Percentiles rank a stretch among this genome's conserved stretches.
Conservation (phyloP, 1,140 invertebrate species). For the Diplogasteroides magnus region DNA sequence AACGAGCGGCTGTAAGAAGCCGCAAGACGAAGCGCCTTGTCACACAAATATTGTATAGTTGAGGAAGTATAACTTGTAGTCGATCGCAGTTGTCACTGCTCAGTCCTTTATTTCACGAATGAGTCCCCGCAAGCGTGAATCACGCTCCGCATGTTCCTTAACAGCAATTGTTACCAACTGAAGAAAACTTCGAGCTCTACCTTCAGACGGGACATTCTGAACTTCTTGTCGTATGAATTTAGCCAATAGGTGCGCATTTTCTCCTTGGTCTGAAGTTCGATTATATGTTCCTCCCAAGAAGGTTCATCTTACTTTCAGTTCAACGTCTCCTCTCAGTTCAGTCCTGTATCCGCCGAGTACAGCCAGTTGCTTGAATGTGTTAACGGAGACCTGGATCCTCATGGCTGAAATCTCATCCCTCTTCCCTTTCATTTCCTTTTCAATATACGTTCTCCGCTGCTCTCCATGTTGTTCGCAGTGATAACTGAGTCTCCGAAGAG, state of each 20-base stretch:
- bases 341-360: conserved; percentile 25
- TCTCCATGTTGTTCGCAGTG: conserved; percentile 46
- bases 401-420: conserved; percentile 30
- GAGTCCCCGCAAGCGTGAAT: too few species aligned
- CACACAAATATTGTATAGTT: too few species aligned
- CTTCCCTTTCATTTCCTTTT: too few species aligned
- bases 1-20: too few species aligned
- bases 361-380: conserved; percentile 14
- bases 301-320: conserved; percentile 21
- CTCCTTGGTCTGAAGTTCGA: not conserved
- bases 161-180: too few species aligned
- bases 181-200: too few species aligned
- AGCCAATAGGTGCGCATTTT: conserved; percentile 12
- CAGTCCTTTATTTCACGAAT: too few species aligned
- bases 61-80: too few species aligned
- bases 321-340: conserved; percentile 17
- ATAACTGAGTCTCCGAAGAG: conserved; percentile 70
- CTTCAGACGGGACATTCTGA: conserved; percentile 7
- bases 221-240: conserved; percentile 9
- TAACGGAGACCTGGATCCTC: conserved; percentile 24
- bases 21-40: too few species aligned
- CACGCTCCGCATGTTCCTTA: too few species aligned
- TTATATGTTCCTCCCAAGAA: conserved; percentile 1
- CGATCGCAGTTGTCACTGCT: too few species aligned
- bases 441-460: conserved; percentile 24